A percentile compares a stretch with the other conserved stretches of the same genome.
These are phyloP conservation scores for Gnatocerus cornutus DNA, from an alignment of 2,888 invertebrate species.

Conservation along the genomic window DNA sequence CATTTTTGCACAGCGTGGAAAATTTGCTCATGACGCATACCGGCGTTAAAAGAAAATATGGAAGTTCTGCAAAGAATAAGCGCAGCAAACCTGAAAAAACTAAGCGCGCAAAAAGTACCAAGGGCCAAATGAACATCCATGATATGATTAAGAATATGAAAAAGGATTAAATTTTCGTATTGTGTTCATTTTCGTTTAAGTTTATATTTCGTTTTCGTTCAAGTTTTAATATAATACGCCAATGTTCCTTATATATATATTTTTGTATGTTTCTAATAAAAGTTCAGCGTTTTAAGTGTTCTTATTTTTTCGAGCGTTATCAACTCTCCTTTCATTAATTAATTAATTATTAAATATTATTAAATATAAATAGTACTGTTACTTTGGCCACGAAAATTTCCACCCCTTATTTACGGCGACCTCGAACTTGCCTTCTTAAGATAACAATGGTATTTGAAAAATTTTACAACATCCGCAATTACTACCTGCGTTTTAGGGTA, in stretches of 20 bases:
- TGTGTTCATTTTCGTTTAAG: not conserved
- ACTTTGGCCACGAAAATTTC: no score
- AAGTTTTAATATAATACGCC: no score
- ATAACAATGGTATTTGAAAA: slow-evolving; percentile 42
- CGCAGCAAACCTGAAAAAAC: no score
- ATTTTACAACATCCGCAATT: slow-evolving; percentile 29
- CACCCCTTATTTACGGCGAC: slow-evolving; percentile 10
- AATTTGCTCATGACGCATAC: slow-evolving; percentile 1
- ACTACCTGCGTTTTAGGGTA: slow-evolving; percentile 34
- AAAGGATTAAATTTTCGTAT: not conserved
- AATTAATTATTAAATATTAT: no score
- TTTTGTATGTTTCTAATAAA: not conserved
- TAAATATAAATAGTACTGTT: no score
- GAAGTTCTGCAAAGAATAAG: no score
- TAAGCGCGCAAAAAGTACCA: no score
- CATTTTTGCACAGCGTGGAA: slow-evolving; percentile 14
- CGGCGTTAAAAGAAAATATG: not conserved
- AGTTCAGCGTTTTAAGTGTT: not conserved
- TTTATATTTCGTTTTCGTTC: not conserved
- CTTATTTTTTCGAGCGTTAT: not conserved
- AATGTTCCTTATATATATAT: not conserved
- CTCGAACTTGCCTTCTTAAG: slow-evolving; percentile 18
- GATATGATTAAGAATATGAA: slow-evolving; percentile 41
- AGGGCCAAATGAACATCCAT: slow-evolving; percentile 17
- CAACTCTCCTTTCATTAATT: no score